Base-by-base conservation (phyloP, 2,113 vertebrate genomes). In the Brachyhypopomus gauderio region DNA sequence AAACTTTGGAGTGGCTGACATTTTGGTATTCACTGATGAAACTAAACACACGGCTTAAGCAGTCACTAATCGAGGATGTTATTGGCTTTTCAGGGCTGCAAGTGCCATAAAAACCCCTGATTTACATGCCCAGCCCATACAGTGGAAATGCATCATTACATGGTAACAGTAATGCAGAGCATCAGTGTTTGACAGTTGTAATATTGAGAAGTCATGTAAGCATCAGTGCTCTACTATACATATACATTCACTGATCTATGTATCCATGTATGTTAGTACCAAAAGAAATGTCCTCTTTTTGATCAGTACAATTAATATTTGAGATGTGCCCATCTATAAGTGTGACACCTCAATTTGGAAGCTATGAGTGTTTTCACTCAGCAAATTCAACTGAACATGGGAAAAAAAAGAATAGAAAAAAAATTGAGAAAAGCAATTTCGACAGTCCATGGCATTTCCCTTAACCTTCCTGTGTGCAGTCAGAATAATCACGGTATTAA, bases 401-500 rank as follows among this genome's bases (percentile, higher is more conserved):
- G 58, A 58, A 41, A 5, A 41, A 45, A 11, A 45, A 45, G 9
- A 6, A 52, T 52, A 14, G 12, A 52, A 11, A 52, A 58, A 80
- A 74, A 80, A 77, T 72, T 75, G 63, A 85, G 66, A 84, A 85
- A 88, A 87, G 85, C 86, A 85, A 74, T 83, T 81, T 72, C 38
- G 38, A 16, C 11, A 20, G 45, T 82, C 81, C 77, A 85, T 3
- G 17, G 79, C 83, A 77, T 77, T 75, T 91, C 85, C 87, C 79
- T 78, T 77, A 83, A 77, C 87, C 83, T 77, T 83, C 59, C 69
- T 88, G 85, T 80, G 84, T 86, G 87, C 88, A 86, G 85, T 84
- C 86, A 88, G 94, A 95, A 93, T 94, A 95, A 96, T 95, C 93
- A 83, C 92, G 91, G 92, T 92, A 94, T 94, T 94, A 95, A 95